phyloP scores from a whole-genome alignment of 1,140 invertebrate species.

The Brachionus calyciflorus region DNA sequence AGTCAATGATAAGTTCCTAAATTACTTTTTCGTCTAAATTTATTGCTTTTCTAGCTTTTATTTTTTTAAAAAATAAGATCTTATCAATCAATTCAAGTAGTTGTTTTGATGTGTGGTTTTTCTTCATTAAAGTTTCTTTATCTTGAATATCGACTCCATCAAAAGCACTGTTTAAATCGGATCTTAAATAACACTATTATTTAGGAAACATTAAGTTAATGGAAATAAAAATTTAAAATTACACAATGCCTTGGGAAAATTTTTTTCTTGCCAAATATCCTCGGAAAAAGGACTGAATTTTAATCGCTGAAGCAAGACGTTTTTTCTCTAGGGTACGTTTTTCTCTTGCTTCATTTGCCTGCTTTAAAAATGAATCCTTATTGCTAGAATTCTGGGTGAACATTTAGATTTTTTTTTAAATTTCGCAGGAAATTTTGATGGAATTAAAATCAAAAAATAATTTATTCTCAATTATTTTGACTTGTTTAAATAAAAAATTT shows the following conservation, averaged over 20 bases:
- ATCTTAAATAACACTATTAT: not conserved
- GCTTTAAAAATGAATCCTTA: slow-evolving; percentile 26
- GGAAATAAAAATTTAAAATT: not conserved
- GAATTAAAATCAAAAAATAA: not conserved
- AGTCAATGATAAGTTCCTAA: not conserved
- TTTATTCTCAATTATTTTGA: too few relatives aligned
- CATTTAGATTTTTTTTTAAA: not conserved
- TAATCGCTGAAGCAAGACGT: not conserved
- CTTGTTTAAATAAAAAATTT: too few relatives aligned
- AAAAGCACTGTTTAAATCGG: not conserved
- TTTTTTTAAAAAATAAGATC: not conserved
- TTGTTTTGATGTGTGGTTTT: not conserved
- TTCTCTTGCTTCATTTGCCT: slow-evolving; percentile 28
- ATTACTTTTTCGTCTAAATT: not conserved
- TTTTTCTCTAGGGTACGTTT: slow-evolving; percentile 21
- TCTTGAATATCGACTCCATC: not conserved
- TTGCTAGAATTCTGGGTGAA: not conserved
- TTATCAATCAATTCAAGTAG: not conserved
- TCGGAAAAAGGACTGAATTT: slow-evolving; percentile 10
- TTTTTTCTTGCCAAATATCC: slow-evolving; percentile 3
- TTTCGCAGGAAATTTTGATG: too few relatives aligned
- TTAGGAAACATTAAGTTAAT: not conserved
- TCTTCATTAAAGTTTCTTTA: not conserved
- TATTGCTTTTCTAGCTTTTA: not conserved
- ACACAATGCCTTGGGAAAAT: not conserved